Percentiles rank a stretch among this genome's conserved stretches.
Evolutionary conservation across 2,113 vertebrate species (phyloP).

Genomic region (Cygnus buccinator): DNA sequence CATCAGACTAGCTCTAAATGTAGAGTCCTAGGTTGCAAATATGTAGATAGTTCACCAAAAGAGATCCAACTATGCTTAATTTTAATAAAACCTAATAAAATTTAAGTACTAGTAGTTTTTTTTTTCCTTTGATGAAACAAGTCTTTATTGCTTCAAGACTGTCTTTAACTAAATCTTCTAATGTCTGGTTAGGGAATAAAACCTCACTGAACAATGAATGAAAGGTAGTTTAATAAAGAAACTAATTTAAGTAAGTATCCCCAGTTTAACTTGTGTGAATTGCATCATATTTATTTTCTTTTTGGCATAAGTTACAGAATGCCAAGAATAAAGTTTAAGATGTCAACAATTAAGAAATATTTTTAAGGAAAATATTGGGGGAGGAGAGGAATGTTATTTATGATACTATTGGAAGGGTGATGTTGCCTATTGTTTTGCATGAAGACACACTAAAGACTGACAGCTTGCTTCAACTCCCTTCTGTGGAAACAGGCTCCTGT

Average conservation of each 20-base stretch:
- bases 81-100: neutral
- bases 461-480: neutral
- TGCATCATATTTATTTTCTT: neutral
- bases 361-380: neutral
- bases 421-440: too few relatives aligned
- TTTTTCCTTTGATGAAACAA: neutral
- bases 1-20: neutral
- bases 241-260: neutral
- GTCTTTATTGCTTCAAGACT: neutral
- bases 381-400: neutral
- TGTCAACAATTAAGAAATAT: accelerated
- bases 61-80: neutral
- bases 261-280: neutral
- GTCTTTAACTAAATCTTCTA: neutral
- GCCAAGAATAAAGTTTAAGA: accelerated
- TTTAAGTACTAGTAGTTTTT: neutral
- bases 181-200: neutral
- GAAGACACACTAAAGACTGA: neutral
- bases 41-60: neutral
- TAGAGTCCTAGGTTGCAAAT: neutral
- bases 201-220: neutral
- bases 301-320: neutral
- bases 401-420: accelerated
- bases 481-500: neutral
- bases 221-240: neutral